Percentiles rank a stretch among this genome's conserved stretches.
Conservation (phyloP, 2,113 vertebrate genomes). For the Ramphastos sulfuratus region DNA sequence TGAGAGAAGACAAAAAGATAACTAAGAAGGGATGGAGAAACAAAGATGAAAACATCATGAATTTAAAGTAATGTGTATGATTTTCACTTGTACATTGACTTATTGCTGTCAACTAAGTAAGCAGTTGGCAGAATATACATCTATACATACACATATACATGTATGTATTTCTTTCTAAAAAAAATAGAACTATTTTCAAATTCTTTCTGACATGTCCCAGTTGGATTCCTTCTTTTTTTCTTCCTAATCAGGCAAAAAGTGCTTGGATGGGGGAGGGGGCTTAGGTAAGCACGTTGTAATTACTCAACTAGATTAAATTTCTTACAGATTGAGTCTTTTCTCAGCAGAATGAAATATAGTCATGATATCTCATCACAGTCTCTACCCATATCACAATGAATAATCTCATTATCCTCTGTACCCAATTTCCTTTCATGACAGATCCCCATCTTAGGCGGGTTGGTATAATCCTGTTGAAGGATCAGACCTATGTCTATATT, state of each 20-base stretch:
- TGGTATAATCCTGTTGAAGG: background rate
- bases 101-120: background rate
- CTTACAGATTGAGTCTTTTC: background rate
- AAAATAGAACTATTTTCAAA: background rate
- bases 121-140: background rate
- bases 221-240: background rate
- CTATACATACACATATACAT: too few species aligned
- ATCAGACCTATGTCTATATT: background rate
- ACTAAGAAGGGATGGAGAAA: background rate
- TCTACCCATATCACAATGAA: constrained; percentile 20
- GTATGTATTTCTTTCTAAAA: background rate
- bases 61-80: background rate
- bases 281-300: background rate
- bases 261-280: background rate
- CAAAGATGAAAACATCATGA: background rate
- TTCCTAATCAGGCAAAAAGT: background rate
- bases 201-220: background rate
- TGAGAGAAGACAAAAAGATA: background rate
- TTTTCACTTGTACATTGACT: background rate
- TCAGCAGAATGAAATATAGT: constrained; percentile 41
- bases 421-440: constrained; percentile 43
- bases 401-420: constrained; percentile 15
- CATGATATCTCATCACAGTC: constrained; percentile 6
- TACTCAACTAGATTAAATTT: constrained; percentile 30
- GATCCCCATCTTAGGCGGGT: background rate